Evolutionary conservation across 2,888 invertebrate genomes (phyloP), one percentile per base, ranked within the genome.

Genomic region (Meiosimyza platycephala): DNA sequence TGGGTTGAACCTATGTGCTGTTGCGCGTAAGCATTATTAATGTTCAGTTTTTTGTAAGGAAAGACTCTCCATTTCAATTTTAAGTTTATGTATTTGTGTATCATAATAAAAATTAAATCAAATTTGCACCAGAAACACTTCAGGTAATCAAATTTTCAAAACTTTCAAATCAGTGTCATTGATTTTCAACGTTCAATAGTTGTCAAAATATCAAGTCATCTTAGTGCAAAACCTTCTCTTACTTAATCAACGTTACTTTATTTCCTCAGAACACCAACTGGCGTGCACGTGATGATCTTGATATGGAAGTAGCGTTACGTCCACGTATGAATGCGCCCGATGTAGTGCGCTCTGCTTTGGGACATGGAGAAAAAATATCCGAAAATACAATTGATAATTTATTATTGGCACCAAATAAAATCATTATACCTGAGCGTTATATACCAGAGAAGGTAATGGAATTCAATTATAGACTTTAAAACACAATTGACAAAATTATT

Each of bases 381-480:
- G 92, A 92, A 81, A 92, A 91, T 79, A 95, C 96, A 63, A 96
- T 97, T 78, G 97, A 97, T 85, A 93, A 92, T 84, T 89, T 97
- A 81, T 88, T 97, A 50, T 93, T 94, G 64, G 93, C 95, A 16
- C 97, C 97, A 15, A 94, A 94, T 86, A 96, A 96, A 89, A 96
- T 97, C 79, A 89, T 93, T 75, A 97, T 97, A 80, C 97, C 97
- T 0, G 96, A 97, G 88, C 90, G 97, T 78, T 97, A 97, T 83
- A 93, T 96, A 79, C 96, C 96, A 28, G 96, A 97, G 86, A 94
- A 94, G 89, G 92, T 94, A 79, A 82, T 28, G 80, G 77, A 5
- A 18, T 51, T n/a, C 1, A 65, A 13, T 6, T n/a, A 7, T 51
- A 7, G 15, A 28, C 15, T 12, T 50, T 4, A 3, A n/a, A 28